These are phyloP conservation scores for Montipora foliosa DNA, from an alignment of 64 coral and sea anemone species.

Conservation along the genomic window DNA sequence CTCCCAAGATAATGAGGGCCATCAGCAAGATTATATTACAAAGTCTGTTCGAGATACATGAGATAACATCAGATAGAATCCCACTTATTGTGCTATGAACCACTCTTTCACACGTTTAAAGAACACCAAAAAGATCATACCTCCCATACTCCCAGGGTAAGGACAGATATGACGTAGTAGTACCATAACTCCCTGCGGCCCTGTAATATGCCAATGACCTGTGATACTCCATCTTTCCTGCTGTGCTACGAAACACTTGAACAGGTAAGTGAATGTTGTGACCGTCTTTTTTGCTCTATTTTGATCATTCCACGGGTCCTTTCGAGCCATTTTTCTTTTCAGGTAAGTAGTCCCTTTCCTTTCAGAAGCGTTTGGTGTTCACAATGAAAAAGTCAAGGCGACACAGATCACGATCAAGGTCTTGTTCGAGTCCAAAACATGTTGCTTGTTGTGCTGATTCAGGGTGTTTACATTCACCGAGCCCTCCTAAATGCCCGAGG, in stretches of 20 bases:
- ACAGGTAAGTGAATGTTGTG: neutral
- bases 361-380: neutral
- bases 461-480: neutral
- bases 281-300: neutral
- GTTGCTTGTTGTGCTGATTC: neutral
- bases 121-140: neutral
- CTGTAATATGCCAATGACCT: neutral
- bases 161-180: neutral
- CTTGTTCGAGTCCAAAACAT: neutral
- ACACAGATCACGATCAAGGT: neutral
- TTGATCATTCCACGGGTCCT: neutral
- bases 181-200: neutral
- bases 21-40: neutral
- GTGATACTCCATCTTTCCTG: neutral
- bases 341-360: neutral
- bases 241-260: neutral
- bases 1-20: no score
- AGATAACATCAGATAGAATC: neutral
- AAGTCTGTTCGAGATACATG: neutral
- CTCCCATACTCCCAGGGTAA: neutral
- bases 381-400: neutral
- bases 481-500: neutral
- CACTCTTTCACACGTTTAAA: neutral
- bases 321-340: neutral
- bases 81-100: no score